Base-by-base conservation (phyloP, 1,140 invertebrate species). In the Phthorimaea operculella region DNA sequence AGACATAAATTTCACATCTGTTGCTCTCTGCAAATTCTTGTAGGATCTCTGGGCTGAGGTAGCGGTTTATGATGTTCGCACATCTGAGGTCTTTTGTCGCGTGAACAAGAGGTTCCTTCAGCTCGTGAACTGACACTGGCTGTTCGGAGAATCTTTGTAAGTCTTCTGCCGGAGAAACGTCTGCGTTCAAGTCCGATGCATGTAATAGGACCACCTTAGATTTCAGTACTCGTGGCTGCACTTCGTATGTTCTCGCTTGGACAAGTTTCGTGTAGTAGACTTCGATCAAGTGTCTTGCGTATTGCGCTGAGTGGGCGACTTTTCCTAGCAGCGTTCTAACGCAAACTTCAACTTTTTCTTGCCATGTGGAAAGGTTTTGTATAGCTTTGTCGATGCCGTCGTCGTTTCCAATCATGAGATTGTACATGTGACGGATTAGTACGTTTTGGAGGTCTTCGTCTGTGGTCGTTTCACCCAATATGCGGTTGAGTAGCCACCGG, bases 241-340 rank as follows among this genome's bases (percentile, higher is more conserved):
- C 7, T 0, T 42, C 44, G 47, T 74, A 69, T 0, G 47, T 33
- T 5, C 59, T 51, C 12, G 64, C 58, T 51, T 61, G 58, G 1
- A 52, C 6, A 12, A 82, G 56, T n/a, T 68, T 62, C 1, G 36
- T 55, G 39, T 72, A 68, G 0, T 72, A 66, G 0, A 62, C 55
- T 50, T 74, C 62, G 9, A 77, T 67, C 10, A 67, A 56, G 2
- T 67, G 59, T 10, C 67, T 58, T 1, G 64, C 60, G 18, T 79
- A 82, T 52, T 82, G 76, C n/a, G 66, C 63, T 0, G 76, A 77
- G 51, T 74, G 64, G 0, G 66, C 10, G 0, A 77, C 67, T 16
- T 59, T 60, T 0, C 73, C 74, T 1, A 66, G 33, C 1, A 80
- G 44, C 10, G 54, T 57, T 0, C 67, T 59, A 0, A 77, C 66